Evolutionary conservation across 2,113 vertebrate species (phyloP).

Genomic region (Poicephalus meyeri): DNA sequence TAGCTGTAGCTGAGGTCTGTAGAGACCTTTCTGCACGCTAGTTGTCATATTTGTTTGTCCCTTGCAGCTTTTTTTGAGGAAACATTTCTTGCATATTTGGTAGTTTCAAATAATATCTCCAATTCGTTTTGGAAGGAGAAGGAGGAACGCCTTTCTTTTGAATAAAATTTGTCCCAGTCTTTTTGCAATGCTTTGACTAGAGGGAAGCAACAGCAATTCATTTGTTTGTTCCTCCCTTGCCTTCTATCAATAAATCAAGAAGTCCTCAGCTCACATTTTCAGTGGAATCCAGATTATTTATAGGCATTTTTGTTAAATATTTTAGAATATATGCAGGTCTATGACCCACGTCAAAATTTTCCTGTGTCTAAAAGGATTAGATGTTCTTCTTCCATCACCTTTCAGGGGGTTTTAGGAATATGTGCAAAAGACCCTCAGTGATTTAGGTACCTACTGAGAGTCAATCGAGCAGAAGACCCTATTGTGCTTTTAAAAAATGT

Average conservation of each 20-base stretch:
- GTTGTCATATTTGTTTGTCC: not conserved
- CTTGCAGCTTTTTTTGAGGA: not conserved
- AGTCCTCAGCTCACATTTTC: not conserved
- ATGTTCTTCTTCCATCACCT: not conserved
- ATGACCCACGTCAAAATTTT: not conserved
- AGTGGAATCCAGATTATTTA: not conserved
- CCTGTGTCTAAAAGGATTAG: not conserved
- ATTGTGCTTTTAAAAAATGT: not conserved
- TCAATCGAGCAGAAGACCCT: not conserved
- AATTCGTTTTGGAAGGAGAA: not conserved
- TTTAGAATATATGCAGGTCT: not conserved
- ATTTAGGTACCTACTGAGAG: not conserved
- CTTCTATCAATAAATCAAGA: not conserved
- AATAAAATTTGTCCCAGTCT: not conserved
- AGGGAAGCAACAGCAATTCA: not conserved
- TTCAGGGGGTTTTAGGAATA: not conserved
- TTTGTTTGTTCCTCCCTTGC: not conserved
- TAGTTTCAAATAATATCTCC: not conserved
- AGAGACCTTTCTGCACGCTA: not conserved
- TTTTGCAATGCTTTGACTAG: not conserved
- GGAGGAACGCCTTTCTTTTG: not conserved
- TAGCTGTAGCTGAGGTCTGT: not conserved
- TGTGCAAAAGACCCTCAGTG: not conserved
- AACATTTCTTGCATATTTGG: not conserved
- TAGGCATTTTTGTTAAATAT: not conserved